A percentile compares a stretch with the other conserved stretches of the same genome.
These are phyloP conservation scores for Gryllus bimaculatus DNA, from an alignment of 1,140 invertebrate genomes.

Conservation along the genomic window DNA sequence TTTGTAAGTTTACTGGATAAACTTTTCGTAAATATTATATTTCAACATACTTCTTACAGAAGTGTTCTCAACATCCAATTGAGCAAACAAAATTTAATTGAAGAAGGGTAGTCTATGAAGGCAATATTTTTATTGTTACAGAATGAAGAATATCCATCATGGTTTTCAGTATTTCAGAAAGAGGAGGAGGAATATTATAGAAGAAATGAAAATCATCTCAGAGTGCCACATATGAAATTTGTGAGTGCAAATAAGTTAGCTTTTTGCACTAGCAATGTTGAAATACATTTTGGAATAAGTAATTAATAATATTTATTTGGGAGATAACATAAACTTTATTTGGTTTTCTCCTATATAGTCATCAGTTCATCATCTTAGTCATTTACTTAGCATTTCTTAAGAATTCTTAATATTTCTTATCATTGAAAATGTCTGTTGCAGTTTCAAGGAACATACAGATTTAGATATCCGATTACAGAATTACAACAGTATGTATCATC, in stretches of 20 bases:
- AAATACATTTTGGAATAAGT: not conserved
- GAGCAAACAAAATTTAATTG: too few relatives aligned
- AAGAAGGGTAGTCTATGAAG: too few relatives aligned
- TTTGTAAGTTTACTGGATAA: constrained; percentile 50
- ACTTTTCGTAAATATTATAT: too few relatives aligned
- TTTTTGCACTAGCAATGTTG: not conserved
- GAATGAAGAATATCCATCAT: constrained; percentile 68
- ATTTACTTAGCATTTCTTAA: not conserved
- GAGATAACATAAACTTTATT: not conserved
- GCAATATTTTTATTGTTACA: constrained; percentile 27
- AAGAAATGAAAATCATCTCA: constrained; percentile 25
- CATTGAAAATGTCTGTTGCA: constrained; percentile 35
- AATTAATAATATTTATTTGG: not conserved
- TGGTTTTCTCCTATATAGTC: too few relatives aligned
- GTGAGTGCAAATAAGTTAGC: constrained; percentile 35
- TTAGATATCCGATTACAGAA: constrained; percentile 74
- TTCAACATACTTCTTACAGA: not conserved
- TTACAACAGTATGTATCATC: constrained; percentile 53
- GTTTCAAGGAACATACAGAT: constrained; percentile 81
- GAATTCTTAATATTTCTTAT: not conserved
- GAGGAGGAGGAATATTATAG: not conserved
- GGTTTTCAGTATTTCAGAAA: constrained; percentile 42
- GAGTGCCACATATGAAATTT: constrained; percentile 56
- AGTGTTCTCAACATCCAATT: not conserved
- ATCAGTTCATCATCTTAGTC: not conserved